Conservation (phyloP, 2,888 invertebrate genomes). For the Hermodice carunculata region DNA sequence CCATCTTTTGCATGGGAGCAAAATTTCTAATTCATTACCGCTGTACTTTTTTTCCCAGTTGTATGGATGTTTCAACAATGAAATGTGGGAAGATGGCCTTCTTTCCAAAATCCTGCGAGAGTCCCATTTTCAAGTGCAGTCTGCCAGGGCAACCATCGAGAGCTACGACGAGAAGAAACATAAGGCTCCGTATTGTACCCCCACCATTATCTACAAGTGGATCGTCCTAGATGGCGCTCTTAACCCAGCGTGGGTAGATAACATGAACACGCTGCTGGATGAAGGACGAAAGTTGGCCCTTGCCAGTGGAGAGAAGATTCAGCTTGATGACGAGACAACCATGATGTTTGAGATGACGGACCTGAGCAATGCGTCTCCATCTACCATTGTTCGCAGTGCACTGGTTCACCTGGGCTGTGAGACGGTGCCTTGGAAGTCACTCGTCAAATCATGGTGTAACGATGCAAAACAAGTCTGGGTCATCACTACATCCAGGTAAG, state of each 20-base stretch:
- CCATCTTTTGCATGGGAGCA: too few relatives aligned
- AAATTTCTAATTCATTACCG: too few relatives aligned
- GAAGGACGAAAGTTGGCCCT: conserved; percentile 50
- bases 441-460: conserved; percentile 62
- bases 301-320: conserved; percentile 57
- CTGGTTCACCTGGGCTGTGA: conserved; percentile 56
- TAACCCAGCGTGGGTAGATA: conserved; percentile 61
- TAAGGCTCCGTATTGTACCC: not conserved
- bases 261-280: conserved; percentile 59
- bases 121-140: conserved; percentile 52
- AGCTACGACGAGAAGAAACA: conserved; percentile 48
- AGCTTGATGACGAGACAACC: conserved; percentile 54
- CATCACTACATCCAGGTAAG: conserved; percentile 59
- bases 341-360: conserved; percentile 59
- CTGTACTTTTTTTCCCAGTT: conserved; percentile 45
- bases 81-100: conserved; percentile 60
- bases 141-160: conserved; percentile 50
- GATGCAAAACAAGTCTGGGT: conserved; percentile 61
- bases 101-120: conserved; percentile 56
- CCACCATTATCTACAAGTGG: conserved; percentile 47
- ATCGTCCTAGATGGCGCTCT: conserved; percentile 64
- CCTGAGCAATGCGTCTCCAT: conserved; percentile 53
- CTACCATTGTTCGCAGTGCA: conserved; percentile 55
- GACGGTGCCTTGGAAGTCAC: conserved; percentile 56
- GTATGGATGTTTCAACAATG: conserved; percentile 55